phyloP scores from a whole-genome alignment of 2,113 vertebrate species.

The Cryptoleucopteryx plumbea region DNA sequence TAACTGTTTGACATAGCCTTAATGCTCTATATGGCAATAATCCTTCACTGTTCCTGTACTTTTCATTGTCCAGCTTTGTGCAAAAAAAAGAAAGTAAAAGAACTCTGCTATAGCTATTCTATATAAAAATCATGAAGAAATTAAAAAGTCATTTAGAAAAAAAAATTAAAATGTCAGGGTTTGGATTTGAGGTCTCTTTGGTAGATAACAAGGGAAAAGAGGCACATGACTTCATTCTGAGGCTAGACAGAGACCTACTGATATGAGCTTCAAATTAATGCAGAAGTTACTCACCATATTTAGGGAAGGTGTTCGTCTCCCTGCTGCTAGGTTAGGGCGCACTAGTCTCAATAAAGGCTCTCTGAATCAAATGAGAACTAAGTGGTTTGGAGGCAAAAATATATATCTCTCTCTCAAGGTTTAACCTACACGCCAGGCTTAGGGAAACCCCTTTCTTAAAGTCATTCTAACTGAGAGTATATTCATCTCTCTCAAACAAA shows the following conservation, averaged over 20 bases:
- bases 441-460: constrained; percentile 75
- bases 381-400: constrained; percentile 59
- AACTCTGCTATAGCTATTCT: neutral
- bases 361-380: constrained; percentile 66
- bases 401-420: constrained; percentile 32
- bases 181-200: neutral
- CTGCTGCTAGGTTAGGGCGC: neutral
- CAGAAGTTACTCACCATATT: constrained; percentile 63
- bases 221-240: neutral
- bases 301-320: neutral
- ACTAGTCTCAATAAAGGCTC: neutral
- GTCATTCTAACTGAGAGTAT: constrained; percentile 28
- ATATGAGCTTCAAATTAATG: neutral
- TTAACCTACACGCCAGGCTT: constrained; percentile 60
- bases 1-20: neutral
- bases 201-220: neutral
- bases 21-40: neutral
- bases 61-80: neutral
- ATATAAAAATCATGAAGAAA: neutral
- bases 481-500: constrained; percentile 62
- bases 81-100: neutral
- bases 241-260: neutral
- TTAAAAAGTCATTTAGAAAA: neutral
- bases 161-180: neutral
- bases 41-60: neutral